A percentile compares a stretch with the other conserved stretches of the same genome.
Evolutionary conservation across 2,113 vertebrate species (phyloP).

Genomic region (Dinomys branickii): DNA sequence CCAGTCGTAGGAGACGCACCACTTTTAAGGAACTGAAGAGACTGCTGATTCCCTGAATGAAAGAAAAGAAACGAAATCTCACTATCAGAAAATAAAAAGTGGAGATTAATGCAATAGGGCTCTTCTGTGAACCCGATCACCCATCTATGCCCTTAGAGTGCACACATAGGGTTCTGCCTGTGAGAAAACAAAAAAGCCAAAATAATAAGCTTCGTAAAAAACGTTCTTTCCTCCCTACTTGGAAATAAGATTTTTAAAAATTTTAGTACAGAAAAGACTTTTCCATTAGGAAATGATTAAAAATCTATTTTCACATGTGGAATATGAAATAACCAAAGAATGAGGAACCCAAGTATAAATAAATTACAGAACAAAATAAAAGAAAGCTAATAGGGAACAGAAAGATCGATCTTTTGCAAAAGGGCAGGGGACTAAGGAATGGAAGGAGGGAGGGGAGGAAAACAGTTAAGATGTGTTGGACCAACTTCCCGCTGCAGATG

Average conservation of each 20-base stretch:
- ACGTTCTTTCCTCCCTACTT: neutral
- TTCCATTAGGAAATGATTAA: neutral
- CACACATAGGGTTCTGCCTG: neutral
- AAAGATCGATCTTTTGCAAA: neutral
- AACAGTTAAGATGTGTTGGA: neutral
- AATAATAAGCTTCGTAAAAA: neutral
- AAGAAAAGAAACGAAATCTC: slow-evolving; percentile 59
- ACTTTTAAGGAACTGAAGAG: slow-evolving; percentile 99
- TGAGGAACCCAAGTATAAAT: neutral
- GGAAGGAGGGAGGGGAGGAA: neutral
- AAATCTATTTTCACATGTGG: neutral
- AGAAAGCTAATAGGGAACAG: neutral
- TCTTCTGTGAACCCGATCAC: neutral
- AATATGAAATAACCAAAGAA: slow-evolving; percentile 30
- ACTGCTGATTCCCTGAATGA: slow-evolving; percentile 94
- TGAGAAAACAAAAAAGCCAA: neutral
- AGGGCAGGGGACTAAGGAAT: neutral
- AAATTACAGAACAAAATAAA: neutral
- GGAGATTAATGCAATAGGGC: neutral
- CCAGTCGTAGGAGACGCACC: slow-evolving; percentile 95
- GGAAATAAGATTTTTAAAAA: neutral
- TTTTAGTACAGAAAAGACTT: neutral
- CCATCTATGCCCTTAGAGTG: neutral
- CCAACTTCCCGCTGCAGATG: neutral
- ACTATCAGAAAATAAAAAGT: slow-evolving; percentile 49